phyloP scores from a whole-genome alignment of 2,888 invertebrate genomes.

The Sthenelais limicola region DNA sequence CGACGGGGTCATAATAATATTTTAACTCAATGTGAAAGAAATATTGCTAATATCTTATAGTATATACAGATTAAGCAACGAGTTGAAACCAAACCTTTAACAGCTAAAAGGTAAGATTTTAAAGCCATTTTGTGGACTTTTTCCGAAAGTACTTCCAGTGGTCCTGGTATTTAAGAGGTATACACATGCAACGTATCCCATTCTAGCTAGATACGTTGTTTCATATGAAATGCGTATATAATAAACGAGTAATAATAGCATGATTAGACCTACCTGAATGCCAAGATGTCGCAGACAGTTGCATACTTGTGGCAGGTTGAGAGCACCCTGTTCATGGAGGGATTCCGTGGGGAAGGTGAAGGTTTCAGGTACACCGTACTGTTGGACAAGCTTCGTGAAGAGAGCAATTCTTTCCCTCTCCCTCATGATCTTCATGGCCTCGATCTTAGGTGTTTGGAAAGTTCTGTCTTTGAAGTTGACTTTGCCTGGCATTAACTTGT shows the following conservation, averaged over 20 bases:
- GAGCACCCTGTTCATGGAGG: slow-evolving; percentile 50
- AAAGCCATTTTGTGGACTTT: no score
- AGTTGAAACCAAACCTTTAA: no score
- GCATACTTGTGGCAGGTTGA: slow-evolving; percentile 54
- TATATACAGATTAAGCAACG: no score
- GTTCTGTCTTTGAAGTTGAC: slow-evolving; percentile 52
- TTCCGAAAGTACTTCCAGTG: no score
- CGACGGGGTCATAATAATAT: no score
- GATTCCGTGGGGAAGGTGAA: slow-evolving; percentile 54
- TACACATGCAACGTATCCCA: no score
- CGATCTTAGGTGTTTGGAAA: slow-evolving; percentile 53
- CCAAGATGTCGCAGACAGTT: slow-evolving; percentile 51
- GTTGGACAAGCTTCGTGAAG: slow-evolving; percentile 49
- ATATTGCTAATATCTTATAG: no score
- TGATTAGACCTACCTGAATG: slow-evolving; percentile 47
- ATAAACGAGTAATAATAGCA: background rate
- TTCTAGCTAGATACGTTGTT: no score
- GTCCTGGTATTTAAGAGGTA: no score
- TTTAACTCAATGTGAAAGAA: no score
- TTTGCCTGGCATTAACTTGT: slow-evolving; percentile 50
- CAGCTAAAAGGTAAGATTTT: no score
- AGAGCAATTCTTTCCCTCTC: slow-evolving; percentile 52
- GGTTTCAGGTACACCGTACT: slow-evolving; percentile 51
- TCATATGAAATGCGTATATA: no score
- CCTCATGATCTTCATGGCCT: slow-evolving; percentile 52